Base-by-base conservation (phyloP, 2,797 vertebrate genomes). In the Urophycis tenuis region DNA sequence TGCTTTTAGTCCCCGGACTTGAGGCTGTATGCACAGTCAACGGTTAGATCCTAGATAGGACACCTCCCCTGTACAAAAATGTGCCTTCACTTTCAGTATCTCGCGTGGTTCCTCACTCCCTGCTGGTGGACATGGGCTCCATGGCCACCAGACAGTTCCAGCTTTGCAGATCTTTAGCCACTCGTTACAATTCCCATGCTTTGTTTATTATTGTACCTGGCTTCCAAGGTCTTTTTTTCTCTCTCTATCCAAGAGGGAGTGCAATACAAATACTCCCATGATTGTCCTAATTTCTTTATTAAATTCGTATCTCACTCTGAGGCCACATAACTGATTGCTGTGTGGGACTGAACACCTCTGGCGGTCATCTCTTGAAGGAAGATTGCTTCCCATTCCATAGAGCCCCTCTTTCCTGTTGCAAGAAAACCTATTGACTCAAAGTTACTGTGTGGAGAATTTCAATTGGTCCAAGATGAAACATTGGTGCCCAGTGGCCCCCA, bases 401-500 rank as follows among this genome's bases (percentile, higher is more conserved):
- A 69, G 17, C 15, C 7, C 35, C 67, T 67, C 35, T 71, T 74
- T 77, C 35, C 41, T 77, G 70, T 64, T 80, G 73, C 75, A 72
- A 71, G 81, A 53, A 32, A 78, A 72, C 72, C 19, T 64, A 25
- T 64, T 12, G 69, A 39, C 60, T 82, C 30, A 49, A 71, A 72
- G 19, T 17, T 19, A 39, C 32, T 80, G 77, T 83, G 80, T 70
- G 73, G 74, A 77, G 78, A 79, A 81, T 85, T 73, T 80, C 22
- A 49, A 33, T 81, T 64, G 73, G 75, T 72, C 72, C 60, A 60
- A 67, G 64, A 73, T 81, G 36, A 76, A 74, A 80, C 70, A n/a
- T 75, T 49, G 19, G 75, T 73, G 71, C 34, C 22, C 34, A 17
- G 35, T 81, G 74, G 76, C 72, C 31, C 79, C 71, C 74, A 8